These are phyloP conservation scores for Tor tambroides DNA, from an alignment of 2,113 vertebrate species.

Conservation along the genomic window DNA sequence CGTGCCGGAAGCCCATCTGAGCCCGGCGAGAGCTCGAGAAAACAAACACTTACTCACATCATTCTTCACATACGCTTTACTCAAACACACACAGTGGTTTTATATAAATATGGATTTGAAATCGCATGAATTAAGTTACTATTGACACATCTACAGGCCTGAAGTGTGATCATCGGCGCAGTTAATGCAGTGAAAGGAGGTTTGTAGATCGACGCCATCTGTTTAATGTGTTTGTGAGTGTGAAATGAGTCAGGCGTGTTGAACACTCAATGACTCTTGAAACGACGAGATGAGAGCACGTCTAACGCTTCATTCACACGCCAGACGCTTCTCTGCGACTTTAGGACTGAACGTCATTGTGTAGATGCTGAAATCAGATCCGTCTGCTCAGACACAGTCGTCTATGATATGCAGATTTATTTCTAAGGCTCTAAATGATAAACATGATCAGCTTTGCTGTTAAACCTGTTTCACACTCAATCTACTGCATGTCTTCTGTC, in stretches of 20 bases:
- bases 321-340: not conserved
- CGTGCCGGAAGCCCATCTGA: conserved; percentile 2
- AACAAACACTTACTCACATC: not conserved
- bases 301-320: not conserved
- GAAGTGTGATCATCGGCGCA: not conserved
- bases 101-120: not conserved
- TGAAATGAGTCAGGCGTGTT: not conserved
- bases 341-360: too few species aligned
- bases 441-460: too few species aligned
- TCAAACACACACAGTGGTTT: not conserved
- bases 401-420: too few species aligned
- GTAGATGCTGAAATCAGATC: too few species aligned
- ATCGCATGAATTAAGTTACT: not conserved
- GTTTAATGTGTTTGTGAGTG: not conserved
- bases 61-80: not conserved
- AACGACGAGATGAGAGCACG: not conserved
- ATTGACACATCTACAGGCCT: not conserved
- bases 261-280: not conserved
- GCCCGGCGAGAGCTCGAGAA: too few species aligned
- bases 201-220: not conserved
- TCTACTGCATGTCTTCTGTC: too few species aligned
- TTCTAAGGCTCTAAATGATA: too few species aligned
- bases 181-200: not conserved
- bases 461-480: too few species aligned
- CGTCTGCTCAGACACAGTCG: too few species aligned